Evolutionary conservation across 2,797 vertebrate genomes (phyloP).

Genomic region (Sebastes goodei): DNA sequence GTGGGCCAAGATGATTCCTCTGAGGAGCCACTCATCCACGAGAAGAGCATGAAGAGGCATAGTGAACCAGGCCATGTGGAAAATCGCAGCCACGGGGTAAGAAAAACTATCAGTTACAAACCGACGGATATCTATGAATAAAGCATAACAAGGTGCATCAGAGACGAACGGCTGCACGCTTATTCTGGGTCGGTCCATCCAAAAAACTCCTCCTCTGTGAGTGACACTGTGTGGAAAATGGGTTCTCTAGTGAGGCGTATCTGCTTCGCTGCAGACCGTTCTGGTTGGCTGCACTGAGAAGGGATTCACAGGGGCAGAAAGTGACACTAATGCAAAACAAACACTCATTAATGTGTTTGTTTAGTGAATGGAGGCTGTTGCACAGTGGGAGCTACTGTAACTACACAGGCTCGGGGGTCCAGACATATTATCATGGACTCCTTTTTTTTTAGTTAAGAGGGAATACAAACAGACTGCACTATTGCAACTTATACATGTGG

Average conservation of each 20-base stretch:
- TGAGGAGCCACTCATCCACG: conserved; percentile 65
- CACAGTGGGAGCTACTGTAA: conserved; percentile 53
- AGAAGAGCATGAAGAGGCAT: conserved; percentile 64
- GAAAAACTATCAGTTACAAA: conserved; percentile 82
- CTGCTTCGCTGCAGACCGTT: conserved; percentile 34
- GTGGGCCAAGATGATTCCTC: conserved; percentile 72
- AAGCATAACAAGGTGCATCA: conserved; percentile 38
- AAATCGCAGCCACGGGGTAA: conserved; percentile 77
- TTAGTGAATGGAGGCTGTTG: conserved; percentile 49
- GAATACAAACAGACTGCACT: neutral
- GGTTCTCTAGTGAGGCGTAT: conserved; percentile 20
- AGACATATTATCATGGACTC: neutral
- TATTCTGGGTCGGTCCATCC: neutral
- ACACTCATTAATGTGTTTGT: conserved; percentile 75
- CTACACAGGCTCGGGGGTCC: neutral
- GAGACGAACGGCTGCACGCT: conserved; percentile 9
- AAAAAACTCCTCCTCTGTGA: conserved; percentile 14
- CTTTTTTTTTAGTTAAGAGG: neutral
- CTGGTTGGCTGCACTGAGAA: conserved; percentile 57
- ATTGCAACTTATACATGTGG: conserved; percentile 2
- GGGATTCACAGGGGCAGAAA: conserved; percentile 67
- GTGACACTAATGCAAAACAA: conserved; percentile 82
- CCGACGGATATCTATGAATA: conserved; percentile 65
- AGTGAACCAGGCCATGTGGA: conserved; percentile 80
- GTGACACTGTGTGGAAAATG: conserved; percentile 3